Conservation (phyloP, 2,888 invertebrate species). For the Philereme transversata region DNA sequence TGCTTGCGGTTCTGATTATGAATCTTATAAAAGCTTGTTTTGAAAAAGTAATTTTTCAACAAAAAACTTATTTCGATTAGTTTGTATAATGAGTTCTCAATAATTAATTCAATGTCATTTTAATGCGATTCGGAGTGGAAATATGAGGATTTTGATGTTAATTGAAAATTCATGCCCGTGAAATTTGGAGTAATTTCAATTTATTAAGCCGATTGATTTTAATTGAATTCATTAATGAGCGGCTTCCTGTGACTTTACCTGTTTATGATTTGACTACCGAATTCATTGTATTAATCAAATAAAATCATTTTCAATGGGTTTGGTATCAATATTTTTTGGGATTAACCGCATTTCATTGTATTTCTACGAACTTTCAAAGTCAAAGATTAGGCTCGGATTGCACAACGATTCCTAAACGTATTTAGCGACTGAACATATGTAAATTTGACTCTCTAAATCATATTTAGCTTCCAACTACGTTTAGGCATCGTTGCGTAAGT, state of each 20-base stretch:
- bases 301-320: background rate
- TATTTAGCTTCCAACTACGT: no score
- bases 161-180: constrained; percentile 31
- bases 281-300: background rate
- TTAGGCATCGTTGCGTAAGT: no score
- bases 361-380: no score
- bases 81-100: constrained; percentile 5
- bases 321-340: no score
- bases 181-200: constrained; percentile 28
- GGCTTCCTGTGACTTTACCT: constrained; percentile 11
- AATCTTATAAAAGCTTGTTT: no score
- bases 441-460: no score
- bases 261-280: background rate
- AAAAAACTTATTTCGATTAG: background rate
- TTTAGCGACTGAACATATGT: no score
- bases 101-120: constrained; percentile 11
- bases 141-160: constrained; percentile 28
- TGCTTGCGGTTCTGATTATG: no score
- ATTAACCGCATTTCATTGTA: no score
- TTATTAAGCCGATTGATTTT: constrained; percentile 20
- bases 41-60: no score
- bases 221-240: constrained; percentile 11
- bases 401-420: no score
- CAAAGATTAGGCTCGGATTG: no score
- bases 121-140: constrained; percentile 19